phyloP scores from a whole-genome alignment of 2,113 vertebrate genomes.

The Caranx ignobilis region DNA sequence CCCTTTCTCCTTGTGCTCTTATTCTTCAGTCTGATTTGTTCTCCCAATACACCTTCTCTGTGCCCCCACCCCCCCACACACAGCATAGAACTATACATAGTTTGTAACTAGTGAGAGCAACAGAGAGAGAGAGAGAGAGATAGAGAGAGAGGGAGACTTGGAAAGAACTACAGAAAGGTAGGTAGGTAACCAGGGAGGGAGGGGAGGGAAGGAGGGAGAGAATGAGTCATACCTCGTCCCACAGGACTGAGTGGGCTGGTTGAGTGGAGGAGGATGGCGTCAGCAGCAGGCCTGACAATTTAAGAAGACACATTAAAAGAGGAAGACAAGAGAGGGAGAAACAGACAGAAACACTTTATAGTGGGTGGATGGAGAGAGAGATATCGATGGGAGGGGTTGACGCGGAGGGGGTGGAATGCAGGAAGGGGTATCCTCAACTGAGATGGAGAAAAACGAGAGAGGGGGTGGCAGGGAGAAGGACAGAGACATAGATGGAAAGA shows the following conservation, averaged over 20 bases:
- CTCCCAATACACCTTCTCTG: conserved; percentile 7
- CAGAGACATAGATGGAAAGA: conserved; percentile 54
- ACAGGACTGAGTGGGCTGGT: conserved; percentile 84
- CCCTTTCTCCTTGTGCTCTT: conserved; percentile 21
- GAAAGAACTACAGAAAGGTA: conserved; percentile 70
- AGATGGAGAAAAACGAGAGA: conserved; percentile 34
- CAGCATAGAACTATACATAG: conserved; percentile 45
- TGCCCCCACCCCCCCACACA: conserved; percentile 17
- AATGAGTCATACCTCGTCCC: conserved; percentile 87
- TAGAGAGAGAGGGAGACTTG: conserved; percentile 43
- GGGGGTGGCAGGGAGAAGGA: conserved; percentile 47
- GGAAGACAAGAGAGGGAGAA: conserved; percentile 62
- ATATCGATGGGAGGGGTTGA: conserved; percentile 61
- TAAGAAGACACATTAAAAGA: conserved; percentile 80
- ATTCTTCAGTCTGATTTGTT: conserved; percentile 9
- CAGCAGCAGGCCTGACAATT: conserved; percentile 81
- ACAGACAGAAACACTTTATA: conserved; percentile 38
- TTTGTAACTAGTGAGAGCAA: conserved; percentile 45
- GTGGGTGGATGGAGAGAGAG: conserved; percentile 59
- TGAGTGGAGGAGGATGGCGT: conserved; percentile 85
- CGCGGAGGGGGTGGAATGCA: conserved; percentile 48
- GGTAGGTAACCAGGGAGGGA: conserved; percentile 72
- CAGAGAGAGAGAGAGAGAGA: conserved; percentile 37
- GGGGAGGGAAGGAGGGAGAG: conserved; percentile 70
- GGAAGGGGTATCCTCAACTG: conserved; percentile 74